Evolutionary conservation across 2,797 vertebrate genomes (phyloP).

Genomic region (Melanotaenia boesemani): DNA sequence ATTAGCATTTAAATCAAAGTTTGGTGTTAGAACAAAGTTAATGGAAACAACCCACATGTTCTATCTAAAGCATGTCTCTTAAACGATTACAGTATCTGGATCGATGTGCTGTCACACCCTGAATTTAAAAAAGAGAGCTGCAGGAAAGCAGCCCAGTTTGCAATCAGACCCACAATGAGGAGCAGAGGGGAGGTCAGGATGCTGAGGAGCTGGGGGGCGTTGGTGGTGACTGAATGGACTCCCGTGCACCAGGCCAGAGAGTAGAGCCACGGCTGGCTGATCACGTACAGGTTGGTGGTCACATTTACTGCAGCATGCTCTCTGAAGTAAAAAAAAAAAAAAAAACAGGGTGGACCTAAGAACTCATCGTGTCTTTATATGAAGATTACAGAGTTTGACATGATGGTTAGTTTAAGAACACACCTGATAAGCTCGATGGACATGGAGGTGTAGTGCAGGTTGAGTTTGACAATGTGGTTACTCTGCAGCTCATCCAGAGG

Average conservation of each 20-base stretch:
- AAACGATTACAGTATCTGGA: too few relatives aligned
- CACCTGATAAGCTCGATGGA: slow-evolving; percentile 82
- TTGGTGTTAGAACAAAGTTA: too few relatives aligned
- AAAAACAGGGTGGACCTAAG: accelerated
- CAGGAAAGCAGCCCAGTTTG: neutral
- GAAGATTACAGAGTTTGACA: neutral
- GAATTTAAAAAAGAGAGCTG: neutral
- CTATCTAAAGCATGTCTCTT: too few relatives aligned
- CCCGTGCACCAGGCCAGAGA: slow-evolving; percentile 93
- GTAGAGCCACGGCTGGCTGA: slow-evolving; percentile 94
- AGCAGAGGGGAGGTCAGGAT: slow-evolving; percentile 84
- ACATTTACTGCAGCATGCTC: slow-evolving; percentile 87
- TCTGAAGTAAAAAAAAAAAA: slow-evolving; percentile 41
- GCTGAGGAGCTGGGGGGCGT: slow-evolving; percentile 82
- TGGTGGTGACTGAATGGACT: slow-evolving; percentile 92
- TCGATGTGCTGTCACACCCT: too few relatives aligned
- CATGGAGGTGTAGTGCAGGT: slow-evolving; percentile 87
- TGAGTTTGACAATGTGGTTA: slow-evolving; percentile 84
- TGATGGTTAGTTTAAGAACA: neutral
- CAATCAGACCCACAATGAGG: slow-evolving; percentile 86
- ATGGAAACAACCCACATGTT: too few relatives aligned
- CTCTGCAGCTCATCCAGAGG: slow-evolving; percentile 80
- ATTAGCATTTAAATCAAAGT: too few relatives aligned
- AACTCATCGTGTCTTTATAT: too few relatives aligned
- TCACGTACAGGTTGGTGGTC: slow-evolving; percentile 89